phyloP scores from a whole-genome alignment of 2,888 invertebrate species.

The Apamea crenata region DNA sequence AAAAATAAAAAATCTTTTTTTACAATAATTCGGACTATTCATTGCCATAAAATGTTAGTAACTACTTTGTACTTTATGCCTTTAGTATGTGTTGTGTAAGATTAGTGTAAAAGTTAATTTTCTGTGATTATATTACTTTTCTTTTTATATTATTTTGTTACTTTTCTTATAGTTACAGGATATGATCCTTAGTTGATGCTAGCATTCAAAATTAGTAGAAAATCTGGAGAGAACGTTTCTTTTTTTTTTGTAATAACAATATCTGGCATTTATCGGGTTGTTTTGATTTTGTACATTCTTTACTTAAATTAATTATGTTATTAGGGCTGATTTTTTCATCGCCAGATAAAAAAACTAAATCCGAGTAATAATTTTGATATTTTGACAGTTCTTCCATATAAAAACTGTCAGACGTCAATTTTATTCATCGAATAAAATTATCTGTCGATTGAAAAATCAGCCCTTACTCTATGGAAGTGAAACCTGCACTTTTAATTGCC shows the following conservation, averaged over 20 bases:
- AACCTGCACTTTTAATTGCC: conserved; percentile 69
- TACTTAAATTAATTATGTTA: conserved; percentile 46
- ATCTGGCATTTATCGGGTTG: conserved; percentile 74
- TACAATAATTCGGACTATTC: conserved; percentile 82
- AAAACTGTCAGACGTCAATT: too few relatives aligned
- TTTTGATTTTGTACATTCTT: conserved; percentile 61
- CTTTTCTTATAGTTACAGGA: conserved; percentile 82
- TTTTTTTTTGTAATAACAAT: conserved; percentile 57
- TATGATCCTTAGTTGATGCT: conserved; percentile 85
- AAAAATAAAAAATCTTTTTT: conserved; percentile 9
- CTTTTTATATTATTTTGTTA: conserved; percentile 78
- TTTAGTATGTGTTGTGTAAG: conserved; percentile 76
- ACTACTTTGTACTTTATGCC: conserved; percentile 84
- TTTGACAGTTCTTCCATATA: too few relatives aligned
- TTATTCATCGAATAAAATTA: too few relatives aligned
- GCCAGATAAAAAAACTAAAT: too few relatives aligned
- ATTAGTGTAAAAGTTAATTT: conserved; percentile 81
- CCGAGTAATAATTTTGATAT: too few relatives aligned
- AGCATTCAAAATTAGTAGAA: conserved; percentile 72
- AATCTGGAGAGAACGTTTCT: conserved; percentile 42
- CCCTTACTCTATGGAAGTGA: conserved; percentile 48
- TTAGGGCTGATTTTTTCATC: conserved; percentile 19
- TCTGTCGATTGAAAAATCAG: too few relatives aligned
- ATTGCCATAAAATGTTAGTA: conserved; percentile 83
- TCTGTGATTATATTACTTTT: conserved; percentile 86